These are phyloP conservation scores for Sitta europaea DNA, from an alignment of 2,113 vertebrate species.

Conservation along the genomic window DNA sequence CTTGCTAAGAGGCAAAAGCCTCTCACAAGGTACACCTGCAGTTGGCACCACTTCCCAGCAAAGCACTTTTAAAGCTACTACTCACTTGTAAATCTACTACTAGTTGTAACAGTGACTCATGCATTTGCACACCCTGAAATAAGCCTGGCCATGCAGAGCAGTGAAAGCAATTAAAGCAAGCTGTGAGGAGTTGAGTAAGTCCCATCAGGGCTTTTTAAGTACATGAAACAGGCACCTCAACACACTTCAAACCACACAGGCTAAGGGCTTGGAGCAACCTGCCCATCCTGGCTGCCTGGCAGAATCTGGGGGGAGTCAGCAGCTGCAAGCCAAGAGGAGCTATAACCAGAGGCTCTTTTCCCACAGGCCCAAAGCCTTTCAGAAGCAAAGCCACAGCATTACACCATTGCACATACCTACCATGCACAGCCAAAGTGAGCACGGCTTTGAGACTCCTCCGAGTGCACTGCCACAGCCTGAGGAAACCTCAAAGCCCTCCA, in stretches of 20 bases:
- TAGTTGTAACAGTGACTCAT: not conserved
- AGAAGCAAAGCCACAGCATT: fast-evolving
- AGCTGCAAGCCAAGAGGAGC: not conserved
- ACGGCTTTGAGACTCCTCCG: fast-evolving
- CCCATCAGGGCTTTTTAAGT: not conserved
- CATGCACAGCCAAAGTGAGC: not conserved
- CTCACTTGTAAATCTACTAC: not conserved
- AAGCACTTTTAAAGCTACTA: not conserved
- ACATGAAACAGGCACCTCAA: not conserved
- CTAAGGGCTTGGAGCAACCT: not conserved
- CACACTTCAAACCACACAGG: fast-evolving
- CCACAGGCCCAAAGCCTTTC: fast-evolving
- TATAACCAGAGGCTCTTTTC: not conserved
- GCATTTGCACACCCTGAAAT: not conserved
- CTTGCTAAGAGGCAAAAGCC: not conserved
- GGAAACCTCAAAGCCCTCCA: not conserved
- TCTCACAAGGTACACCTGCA: fast-evolving
- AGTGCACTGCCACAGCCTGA: fast-evolving
- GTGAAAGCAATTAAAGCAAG: not conserved
- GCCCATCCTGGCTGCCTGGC: not conserved
- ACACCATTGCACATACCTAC: not conserved
- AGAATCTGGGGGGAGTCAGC: not conserved
- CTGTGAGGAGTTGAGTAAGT: not conserved
- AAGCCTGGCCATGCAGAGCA: fast-evolving
- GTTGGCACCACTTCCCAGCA: not conserved